These are phyloP conservation scores for Clarias gariepinus DNA, from an alignment of 2,113 vertebrate species.

Conservation along the genomic window DNA sequence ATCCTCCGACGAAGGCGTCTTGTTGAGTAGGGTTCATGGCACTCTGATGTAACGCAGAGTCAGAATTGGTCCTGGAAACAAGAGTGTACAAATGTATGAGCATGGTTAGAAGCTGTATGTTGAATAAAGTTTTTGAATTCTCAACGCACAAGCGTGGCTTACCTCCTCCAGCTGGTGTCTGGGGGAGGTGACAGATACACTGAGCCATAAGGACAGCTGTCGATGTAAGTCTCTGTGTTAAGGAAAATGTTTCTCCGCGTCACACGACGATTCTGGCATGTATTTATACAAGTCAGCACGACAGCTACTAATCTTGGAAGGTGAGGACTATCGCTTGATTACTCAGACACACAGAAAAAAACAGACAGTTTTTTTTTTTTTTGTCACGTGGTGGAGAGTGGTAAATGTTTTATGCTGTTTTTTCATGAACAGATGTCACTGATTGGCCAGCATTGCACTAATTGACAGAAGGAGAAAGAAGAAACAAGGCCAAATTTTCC, in stretches of 20 bases:
- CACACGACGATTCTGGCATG: neutral
- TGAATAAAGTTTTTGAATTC: neutral
- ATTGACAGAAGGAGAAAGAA: neutral
- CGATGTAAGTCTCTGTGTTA: slow-evolving; percentile 82
- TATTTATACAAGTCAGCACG: neutral
- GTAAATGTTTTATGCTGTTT: slow-evolving; percentile 9
- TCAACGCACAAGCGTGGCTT: slow-evolving; percentile 49
- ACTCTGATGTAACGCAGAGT: slow-evolving; percentile 97
- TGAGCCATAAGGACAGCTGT: slow-evolving; percentile 96
- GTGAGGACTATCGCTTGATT: slow-evolving; percentile 1
- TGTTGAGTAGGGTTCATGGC: slow-evolving; percentile 87
- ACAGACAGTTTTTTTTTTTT: neutral
- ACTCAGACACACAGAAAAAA: slow-evolving; percentile 13
- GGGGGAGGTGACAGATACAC: slow-evolving; percentile 95
- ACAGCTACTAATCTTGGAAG: slow-evolving; percentile 1
- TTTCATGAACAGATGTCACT: slow-evolving; percentile 1
- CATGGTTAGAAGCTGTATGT: slow-evolving; percentile 40
- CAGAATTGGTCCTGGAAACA: slow-evolving; percentile 90
- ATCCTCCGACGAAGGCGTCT: slow-evolving; percentile 85
- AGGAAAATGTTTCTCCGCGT: slow-evolving; percentile 64
- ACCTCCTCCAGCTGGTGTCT: slow-evolving; percentile 98
- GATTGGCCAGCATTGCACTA: neutral
- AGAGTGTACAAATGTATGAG: slow-evolving; percentile 42
- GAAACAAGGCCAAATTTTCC: neutral
- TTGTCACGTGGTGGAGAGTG: neutral